phyloP scores from a whole-genome alignment of 2,113 vertebrate species.

The Callaeas wilsoni region DNA sequence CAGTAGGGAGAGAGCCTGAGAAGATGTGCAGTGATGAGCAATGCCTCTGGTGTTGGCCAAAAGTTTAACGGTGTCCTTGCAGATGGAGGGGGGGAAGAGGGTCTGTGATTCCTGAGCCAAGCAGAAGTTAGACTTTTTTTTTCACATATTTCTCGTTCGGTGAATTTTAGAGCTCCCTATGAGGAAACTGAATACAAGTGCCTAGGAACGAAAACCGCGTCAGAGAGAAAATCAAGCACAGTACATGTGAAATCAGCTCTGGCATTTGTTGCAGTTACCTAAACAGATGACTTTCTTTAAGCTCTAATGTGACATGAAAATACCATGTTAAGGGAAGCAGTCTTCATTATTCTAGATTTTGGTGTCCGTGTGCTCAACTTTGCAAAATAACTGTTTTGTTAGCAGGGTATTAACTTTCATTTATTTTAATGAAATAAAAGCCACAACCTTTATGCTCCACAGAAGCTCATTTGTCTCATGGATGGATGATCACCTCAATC shows the following conservation, averaged over 20 bases:
- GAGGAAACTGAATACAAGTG: not conserved
- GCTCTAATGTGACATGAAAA: not conserved
- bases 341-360: not conserved
- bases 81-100: not conserved
- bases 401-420: not conserved
- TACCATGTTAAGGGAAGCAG: not conserved
- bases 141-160: not conserved
- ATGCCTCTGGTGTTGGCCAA: not conserved
- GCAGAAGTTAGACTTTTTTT: not conserved
- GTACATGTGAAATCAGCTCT: not conserved
- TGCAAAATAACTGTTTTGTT: not conserved
- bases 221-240: not conserved
- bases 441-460: not conserved
- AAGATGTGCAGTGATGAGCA: accelerated
- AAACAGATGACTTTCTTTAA: not conserved
- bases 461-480: not conserved
- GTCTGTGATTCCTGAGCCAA: not conserved
- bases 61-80: not conserved
- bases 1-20: not conserved
- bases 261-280: not conserved
- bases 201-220: not conserved
- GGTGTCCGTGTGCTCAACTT: not conserved
- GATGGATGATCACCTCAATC: not conserved
- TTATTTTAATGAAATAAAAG: not conserved
- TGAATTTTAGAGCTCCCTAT: not conserved